Evolutionary conservation across 1,140 invertebrate species (phyloP).

Genomic region (Temnothorax nylanderi): DNA sequence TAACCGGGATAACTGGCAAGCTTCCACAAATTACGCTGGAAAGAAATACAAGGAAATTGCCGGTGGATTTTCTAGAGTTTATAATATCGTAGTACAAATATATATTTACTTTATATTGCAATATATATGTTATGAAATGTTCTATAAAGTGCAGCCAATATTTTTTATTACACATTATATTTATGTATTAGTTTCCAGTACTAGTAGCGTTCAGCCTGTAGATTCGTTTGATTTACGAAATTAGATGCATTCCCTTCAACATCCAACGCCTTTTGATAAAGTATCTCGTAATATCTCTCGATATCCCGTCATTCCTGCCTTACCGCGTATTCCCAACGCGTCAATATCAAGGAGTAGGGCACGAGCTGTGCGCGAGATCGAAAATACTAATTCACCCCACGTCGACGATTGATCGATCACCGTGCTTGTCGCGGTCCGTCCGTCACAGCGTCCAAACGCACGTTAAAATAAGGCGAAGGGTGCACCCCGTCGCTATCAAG

Average conservation of each 20-base stretch:
- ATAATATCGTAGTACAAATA: neutral
- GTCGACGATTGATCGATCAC: constrained; percentile 36
- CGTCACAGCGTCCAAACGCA: constrained; percentile 10
- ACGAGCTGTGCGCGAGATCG: neutral
- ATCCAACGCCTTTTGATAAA: neutral
- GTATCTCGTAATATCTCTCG: neutral
- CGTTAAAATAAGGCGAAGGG: constrained; percentile 22
- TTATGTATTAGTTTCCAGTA: neutral
- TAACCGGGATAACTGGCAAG: constrained; percentile 3
- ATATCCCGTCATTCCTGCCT: neutral
- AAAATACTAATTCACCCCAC: constrained; percentile 17
- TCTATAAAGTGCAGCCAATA: too few species aligned
- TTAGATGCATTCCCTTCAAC: neutral
- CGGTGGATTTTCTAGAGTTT: neutral
- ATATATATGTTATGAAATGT: neutral
- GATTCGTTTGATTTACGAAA: neutral
- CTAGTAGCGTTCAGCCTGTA: neutral
- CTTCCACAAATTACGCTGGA: neutral
- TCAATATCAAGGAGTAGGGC: constrained; percentile 10
- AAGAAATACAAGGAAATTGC: neutral
- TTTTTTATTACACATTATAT: too few species aligned
- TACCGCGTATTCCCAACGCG: neutral
- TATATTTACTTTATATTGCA: neutral
- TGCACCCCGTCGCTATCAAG: constrained; percentile 13
- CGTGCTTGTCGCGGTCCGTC: neutral